These are phyloP conservation scores for Synergus itoensis DNA, from an alignment of 2,888 invertebrate species.

Conservation along the genomic window DNA sequence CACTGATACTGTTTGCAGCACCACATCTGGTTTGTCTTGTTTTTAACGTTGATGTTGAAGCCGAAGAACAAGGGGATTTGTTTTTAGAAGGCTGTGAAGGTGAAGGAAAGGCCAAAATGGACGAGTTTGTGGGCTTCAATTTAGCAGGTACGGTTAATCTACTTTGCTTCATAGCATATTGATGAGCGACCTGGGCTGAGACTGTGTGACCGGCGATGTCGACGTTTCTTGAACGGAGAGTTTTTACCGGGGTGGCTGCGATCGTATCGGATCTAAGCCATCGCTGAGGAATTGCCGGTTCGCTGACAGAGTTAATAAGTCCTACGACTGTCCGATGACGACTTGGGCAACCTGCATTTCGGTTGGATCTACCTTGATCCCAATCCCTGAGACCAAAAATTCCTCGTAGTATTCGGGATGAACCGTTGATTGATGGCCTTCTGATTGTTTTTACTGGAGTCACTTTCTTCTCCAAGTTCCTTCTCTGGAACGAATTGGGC, in stretches of 20 bases:
- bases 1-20: slow-evolving; percentile 30
- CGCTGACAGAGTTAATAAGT: slow-evolving; percentile 21
- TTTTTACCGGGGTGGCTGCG: slow-evolving; percentile 76
- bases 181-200: slow-evolving; percentile 71
- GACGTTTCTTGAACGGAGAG: slow-evolving; percentile 76
- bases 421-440: slow-evolving; percentile 71
- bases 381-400: slow-evolving; percentile 70
- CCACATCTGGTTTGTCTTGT: slow-evolving; percentile 50
- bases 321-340: slow-evolving; percentile 46
- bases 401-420: slow-evolving; percentile 67
- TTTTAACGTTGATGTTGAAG: slow-evolving; percentile 47
- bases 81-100: slow-evolving; percentile 47
- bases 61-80: slow-evolving; percentile 40
- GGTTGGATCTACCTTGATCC: slow-evolving; percentile 68
- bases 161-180: slow-evolving; percentile 71
- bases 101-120: slow-evolving; percentile 44
- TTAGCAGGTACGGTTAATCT: slow-evolving; percentile 68
- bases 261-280: slow-evolving; percentile 76
- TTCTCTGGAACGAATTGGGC: slow-evolving; percentile 70
- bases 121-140: slow-evolving; percentile 59
- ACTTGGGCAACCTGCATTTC: slow-evolving; percentile 51
- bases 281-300: slow-evolving; percentile 65
- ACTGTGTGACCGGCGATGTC: slow-evolving; percentile 74
- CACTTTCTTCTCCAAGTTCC: slow-evolving; percentile 74
- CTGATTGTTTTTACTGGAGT: slow-evolving; percentile 72